These are phyloP conservation scores for Hypercompe scribonia DNA, from an alignment of 2,888 invertebrate species.

Conservation along the genomic window DNA sequence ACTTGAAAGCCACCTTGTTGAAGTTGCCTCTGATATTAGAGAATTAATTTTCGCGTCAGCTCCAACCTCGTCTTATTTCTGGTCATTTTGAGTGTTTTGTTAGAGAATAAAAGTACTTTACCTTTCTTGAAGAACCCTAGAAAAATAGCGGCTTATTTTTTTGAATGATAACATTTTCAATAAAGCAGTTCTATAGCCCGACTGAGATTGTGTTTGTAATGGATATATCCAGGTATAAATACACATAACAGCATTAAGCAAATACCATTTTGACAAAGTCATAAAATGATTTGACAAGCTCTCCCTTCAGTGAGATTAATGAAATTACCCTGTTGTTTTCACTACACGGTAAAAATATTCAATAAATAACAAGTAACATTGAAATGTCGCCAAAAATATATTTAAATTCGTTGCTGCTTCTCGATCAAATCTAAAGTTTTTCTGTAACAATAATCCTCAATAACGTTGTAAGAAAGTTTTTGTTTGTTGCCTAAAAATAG, in stretches of 20 bases:
- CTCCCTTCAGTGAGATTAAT: neutral
- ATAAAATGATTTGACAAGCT: neutral
- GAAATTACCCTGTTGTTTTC: neutral
- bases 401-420: neutral
- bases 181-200: neutral
- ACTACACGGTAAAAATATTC: neutral
- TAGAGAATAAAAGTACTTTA: slow-evolving; percentile 26
- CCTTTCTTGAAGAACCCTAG: slow-evolving; percentile 1
- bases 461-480: neutral
- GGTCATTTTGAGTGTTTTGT: slow-evolving; percentile 13
- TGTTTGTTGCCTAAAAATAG: neutral
- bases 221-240: neutral
- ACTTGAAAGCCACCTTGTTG: slow-evolving; percentile 36
- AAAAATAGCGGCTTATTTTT: neutral
- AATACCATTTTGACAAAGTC: neutral
- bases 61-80: slow-evolving; percentile 24
- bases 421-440: neutral
- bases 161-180: neutral
- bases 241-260: neutral
- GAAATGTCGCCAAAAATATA: neutral
- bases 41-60: slow-evolving; percentile 37
- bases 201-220: neutral
- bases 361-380: neutral
- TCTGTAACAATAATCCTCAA: neutral
- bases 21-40: slow-evolving; percentile 31